Evolutionary conservation across 2,888 invertebrate species (phyloP).

Genomic region (Cerastis rubricosa): DNA sequence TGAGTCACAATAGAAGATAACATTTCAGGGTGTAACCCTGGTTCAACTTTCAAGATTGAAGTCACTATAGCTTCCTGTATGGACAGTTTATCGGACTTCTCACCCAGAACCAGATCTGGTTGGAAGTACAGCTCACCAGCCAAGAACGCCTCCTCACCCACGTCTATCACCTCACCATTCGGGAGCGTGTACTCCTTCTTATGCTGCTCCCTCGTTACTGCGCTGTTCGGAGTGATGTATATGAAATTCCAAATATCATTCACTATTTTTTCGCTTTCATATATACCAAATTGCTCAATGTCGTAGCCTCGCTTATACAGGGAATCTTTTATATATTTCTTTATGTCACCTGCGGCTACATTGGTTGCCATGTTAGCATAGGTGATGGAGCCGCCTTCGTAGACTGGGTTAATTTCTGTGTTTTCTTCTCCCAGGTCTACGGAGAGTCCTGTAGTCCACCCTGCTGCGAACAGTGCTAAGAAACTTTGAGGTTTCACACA

Average conservation of each 20-base stretch:
- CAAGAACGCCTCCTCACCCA: constrained; percentile 78
- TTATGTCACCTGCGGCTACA: constrained; percentile 73
- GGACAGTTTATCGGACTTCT: constrained; percentile 65
- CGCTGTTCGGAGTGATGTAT: constrained; percentile 72
- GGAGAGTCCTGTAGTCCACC: constrained; percentile 81
- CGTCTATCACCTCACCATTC: constrained; percentile 75
- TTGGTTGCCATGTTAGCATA: constrained; percentile 80
- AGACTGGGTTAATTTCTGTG: constrained; percentile 79
- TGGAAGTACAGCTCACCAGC: constrained; percentile 79
- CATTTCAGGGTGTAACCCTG: constrained; percentile 74
- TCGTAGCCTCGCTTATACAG: constrained; percentile 69
- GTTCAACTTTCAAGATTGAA: constrained; percentile 77
- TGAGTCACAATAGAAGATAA: constrained; percentile 76
- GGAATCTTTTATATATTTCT: constrained; percentile 70
- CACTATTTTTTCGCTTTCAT: constrained; percentile 47
- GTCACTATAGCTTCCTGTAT: constrained; percentile 74
- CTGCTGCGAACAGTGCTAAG: constrained; percentile 81
- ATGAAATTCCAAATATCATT: constrained; percentile 38
- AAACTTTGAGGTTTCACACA: constrained; percentile 81
- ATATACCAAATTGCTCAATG: constrained; percentile 51
- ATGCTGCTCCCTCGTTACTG: constrained; percentile 64
- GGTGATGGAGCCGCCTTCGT: constrained; percentile 79
- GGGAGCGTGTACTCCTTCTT: constrained; percentile 71
- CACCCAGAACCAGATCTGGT: constrained; percentile 72
- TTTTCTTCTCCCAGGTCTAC: constrained; percentile 82